Evolutionary conservation across 2,888 invertebrate genomes (phyloP).

Genomic region (Nomada lathburiana): DNA sequence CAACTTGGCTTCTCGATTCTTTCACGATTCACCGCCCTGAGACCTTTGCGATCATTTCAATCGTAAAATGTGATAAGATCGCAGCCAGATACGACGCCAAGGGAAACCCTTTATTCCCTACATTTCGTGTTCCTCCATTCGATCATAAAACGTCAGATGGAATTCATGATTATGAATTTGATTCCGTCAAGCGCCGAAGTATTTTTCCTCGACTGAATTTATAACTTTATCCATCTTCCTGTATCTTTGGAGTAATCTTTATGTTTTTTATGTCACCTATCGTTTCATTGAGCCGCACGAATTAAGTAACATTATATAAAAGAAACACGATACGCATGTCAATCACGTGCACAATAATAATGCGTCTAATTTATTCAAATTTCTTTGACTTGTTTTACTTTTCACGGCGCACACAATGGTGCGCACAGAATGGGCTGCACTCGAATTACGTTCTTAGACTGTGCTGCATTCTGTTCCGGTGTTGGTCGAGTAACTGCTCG

Average conservation of each 20-base stretch:
- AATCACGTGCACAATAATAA: background rate
- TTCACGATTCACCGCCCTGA: constrained; percentile 63
- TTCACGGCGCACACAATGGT: too few species aligned
- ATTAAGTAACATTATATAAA: too few species aligned
- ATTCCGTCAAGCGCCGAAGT: background rate
- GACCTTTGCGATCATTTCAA: constrained; percentile 60
- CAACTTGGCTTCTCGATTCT: constrained; percentile 60
- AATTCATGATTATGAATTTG: background rate
- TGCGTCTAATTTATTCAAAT: background rate
- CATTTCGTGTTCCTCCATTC: constrained; percentile 37
- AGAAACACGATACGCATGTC: too few species aligned
- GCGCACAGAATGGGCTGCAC: background rate
- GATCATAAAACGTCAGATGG: constrained; percentile 1
- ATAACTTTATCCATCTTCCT: too few species aligned
- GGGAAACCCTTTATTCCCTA: constrained; percentile 58
- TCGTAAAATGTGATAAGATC: constrained; percentile 71
- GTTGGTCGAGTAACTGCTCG: constrained; percentile 40
- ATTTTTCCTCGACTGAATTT: too few species aligned
- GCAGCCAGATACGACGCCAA: constrained; percentile 64
- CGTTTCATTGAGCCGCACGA: background rate
- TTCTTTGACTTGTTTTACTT: background rate
- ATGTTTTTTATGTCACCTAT: background rate
- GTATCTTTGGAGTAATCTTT: too few species aligned
- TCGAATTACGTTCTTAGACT: background rate
- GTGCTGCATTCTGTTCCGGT: constrained; percentile 51